Base-by-base conservation (phyloP, 2,888 invertebrate genomes). In the Zonitis immaculata region DNA sequence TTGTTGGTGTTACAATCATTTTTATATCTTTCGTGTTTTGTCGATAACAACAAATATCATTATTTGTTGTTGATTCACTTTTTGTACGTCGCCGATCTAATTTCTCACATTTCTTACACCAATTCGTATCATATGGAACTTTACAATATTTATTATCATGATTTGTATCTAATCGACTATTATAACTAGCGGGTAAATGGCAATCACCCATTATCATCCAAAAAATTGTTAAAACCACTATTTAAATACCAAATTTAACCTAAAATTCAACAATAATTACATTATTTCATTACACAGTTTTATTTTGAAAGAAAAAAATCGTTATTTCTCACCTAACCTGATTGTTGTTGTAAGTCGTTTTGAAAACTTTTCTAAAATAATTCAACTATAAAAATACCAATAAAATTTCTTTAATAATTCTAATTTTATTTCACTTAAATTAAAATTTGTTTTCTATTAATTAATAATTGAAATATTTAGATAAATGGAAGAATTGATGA, bases 61-160 rank as follows among this genome's bases (percentile, higher is more conserved):
- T n/a, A n/a, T n/a, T n/a, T n/a, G n/a, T n/a, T 46, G 61, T 66
- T 6, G 72, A 70, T 66, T 76, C 76, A 59, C 73, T 75, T 59
- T 67, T 70, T 2, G 74, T 72, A 47, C 75, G 62, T 35, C 73
- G 65, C 44, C 75, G 18, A 8, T 35, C 35, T 18, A 18, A 18
- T 11, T 12, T 6, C 16, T 74, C 73, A 65, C 75, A 76, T n/a
- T 68, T 73, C 12, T 72, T 70, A 62, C 76, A 76, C 74, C 75
- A 76, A 14, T 32, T 32, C 14, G 6, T 54, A 54, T 73, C 74
- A 7, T 72, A 62, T n/a, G 28, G 8, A 54, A 68, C 73, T 58
- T 71, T 73, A 57, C 73, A 73, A 46, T 61, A 63, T 44, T 68
- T 69, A 43, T 69, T 70, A 47, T 69, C 67, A 46, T 52, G 58